Percentiles rank a stretch among this genome's conserved stretches.
Conservation (phyloP, 2,888 invertebrate genomes). For the Ecdyonurus torrentis region DNA sequence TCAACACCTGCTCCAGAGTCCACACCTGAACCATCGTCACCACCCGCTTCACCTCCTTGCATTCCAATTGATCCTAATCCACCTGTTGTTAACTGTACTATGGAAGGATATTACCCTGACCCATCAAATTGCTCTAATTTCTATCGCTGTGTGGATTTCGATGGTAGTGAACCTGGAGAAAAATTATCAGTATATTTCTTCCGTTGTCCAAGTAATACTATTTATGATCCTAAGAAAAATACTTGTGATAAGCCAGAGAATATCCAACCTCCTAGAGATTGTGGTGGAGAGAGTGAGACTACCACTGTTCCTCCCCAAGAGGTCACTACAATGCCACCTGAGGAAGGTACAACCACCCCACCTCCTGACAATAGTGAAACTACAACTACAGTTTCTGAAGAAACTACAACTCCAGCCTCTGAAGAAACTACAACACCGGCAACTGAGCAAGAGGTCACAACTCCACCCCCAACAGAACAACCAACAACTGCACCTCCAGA, state of each 20-base stretch:
- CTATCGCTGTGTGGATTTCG: constrained; percentile 54
- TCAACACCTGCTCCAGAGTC: constrained; percentile 4
- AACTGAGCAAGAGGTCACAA: neutral
- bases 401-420: constrained; percentile 9
- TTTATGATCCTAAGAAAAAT: constrained; percentile 48
- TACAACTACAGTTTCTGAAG: constrained; percentile 8
- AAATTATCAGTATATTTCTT: constrained; percentile 45
- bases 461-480: neutral
- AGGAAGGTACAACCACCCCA: constrained; percentile 1
- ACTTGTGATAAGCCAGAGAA: constrained; percentile 50
- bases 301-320: neutral
- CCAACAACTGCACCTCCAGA: neutral
- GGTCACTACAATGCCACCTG: constrained; percentile 5
- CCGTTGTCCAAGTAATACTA: constrained; percentile 49
- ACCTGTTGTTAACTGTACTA: constrained; percentile 31
- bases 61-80: neutral
- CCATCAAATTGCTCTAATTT: constrained; percentile 52
- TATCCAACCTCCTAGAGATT: constrained; percentile 35
- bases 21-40: constrained; percentile 2
- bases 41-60: constrained; percentile 10
- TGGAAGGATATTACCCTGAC: constrained; percentile 55
- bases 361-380: neutral
- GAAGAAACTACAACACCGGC: constrained; percentile 9
- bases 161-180: constrained; percentile 29
- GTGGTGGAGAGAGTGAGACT: constrained; percentile 12